Conservation (phyloP, 2,888 invertebrate species). For the Cyrtodaria siliqua region DNA sequence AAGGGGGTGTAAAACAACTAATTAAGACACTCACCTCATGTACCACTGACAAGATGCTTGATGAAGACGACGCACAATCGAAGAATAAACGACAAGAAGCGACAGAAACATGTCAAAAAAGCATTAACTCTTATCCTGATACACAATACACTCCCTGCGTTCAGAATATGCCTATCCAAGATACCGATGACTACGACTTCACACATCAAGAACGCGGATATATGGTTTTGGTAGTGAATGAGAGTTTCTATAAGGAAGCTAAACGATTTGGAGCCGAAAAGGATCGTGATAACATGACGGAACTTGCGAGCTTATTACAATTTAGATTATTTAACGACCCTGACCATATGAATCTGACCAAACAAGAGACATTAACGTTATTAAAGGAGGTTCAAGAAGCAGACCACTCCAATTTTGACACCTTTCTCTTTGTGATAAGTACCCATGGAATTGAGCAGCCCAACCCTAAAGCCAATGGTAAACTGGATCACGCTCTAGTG, state of each 20-base stretch:
- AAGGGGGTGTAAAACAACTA: too few relatives aligned
- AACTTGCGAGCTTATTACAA: conserved; percentile 47
- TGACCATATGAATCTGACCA: conserved; percentile 38
- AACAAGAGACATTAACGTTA: conserved; percentile 34
- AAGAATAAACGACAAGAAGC: too few relatives aligned
- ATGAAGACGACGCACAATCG: too few relatives aligned
- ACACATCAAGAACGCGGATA: conserved; percentile 42
- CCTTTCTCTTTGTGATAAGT: conserved; percentile 55
- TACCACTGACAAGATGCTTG: too few relatives aligned
- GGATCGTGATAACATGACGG: conserved; percentile 46
- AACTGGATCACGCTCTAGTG: conserved; percentile 51
- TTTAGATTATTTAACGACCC: conserved; percentile 38
- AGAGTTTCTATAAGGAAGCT: conserved; percentile 31
- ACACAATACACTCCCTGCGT: neutral
- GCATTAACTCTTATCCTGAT: conserved; percentile 7
- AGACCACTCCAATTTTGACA: conserved; percentile 51
- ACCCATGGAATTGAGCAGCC: conserved; percentile 49
- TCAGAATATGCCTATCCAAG: too few relatives aligned
- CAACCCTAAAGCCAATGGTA: conserved; percentile 32
- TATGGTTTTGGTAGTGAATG: conserved; percentile 52
- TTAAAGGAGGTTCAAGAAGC: conserved; percentile 19
- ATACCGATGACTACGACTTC: conserved; percentile 46
- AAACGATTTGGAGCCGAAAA: conserved; percentile 43
- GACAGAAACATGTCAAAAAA: too few relatives aligned
- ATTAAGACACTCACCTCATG: too few relatives aligned